Base-by-base conservation (phyloP, 2,888 invertebrate genomes). In the Eupithecia pulchellata region DNA sequence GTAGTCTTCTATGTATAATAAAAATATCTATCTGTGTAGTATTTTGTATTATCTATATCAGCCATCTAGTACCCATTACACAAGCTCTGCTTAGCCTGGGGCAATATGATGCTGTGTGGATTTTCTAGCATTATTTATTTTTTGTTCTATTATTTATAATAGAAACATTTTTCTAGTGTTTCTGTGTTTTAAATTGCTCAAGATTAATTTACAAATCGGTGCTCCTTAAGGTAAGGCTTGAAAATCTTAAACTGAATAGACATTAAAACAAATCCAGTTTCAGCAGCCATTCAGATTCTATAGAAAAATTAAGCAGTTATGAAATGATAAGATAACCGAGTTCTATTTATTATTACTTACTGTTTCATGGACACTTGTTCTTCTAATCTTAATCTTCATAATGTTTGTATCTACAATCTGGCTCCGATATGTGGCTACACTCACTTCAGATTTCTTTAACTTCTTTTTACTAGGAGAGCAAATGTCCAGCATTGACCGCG, bases 301-400 rank as follows among this genome's bases (percentile, higher is more conserved):
- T 14, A 8, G 32, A 25, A 32, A 61, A 61, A 60, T 25, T 34
- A 66, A 62, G 70, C 36, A 55, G 36, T 63, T 61, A 27, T 60
- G 8, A 52, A 71, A 52, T 69, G 69, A 73, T 74, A 71, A 64
- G 72, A 66, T 70, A 75, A 68, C 72, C 70, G 29, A 68, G 64
- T 47, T 64, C 69, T 80, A 86, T 62, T 60, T 55, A 61, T 13
- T 36, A 60, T 42, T 64, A 73, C 92, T 92, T 85, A 93, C 93
- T 76, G 84, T 85, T 84, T 92, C 89, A 84, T 89, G 90, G 77
- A 86, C 79, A 82, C 87, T 92, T 82, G 96, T 96, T 89, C 96
- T 96, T 86, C 95, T 95, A 80, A 97, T 97, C 83, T 96, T 95
- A 82, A 97, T 95, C 88, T 96, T 96, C 82, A 96, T 96, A 73